phyloP scores from a whole-genome alignment of 1,140 invertebrate species.

The Stegodyphus dumicola region DNA sequence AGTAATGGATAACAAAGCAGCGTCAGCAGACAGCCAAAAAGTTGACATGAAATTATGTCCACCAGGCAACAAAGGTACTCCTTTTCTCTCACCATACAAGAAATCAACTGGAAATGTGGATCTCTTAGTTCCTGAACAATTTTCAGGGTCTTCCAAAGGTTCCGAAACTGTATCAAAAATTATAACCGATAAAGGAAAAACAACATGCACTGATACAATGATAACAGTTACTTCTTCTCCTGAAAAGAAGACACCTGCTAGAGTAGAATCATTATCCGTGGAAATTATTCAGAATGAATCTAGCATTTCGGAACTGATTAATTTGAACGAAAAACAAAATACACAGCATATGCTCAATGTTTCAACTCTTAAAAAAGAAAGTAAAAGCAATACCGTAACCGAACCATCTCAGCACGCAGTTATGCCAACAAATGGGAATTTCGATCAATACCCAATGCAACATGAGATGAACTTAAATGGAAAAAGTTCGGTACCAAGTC shows the following conservation, averaged over 20 bases:
- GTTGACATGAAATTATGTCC: background rate
- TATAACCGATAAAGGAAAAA: background rate
- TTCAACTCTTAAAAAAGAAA: background rate
- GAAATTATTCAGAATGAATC: background rate
- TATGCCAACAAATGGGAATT: background rate
- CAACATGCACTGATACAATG: slow-evolving; percentile 1
- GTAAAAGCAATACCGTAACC: background rate
- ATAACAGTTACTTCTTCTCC: slow-evolving; percentile 39
- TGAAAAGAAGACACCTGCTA: background rate
- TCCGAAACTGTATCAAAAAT: background rate
- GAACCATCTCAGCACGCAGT: background rate
- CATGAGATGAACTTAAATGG: background rate
- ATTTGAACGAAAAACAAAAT: slow-evolving; percentile 2
- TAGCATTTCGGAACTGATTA: slow-evolving; percentile 1
- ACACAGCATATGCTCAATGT: background rate
- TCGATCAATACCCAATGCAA: background rate
- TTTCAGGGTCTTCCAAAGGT: background rate
- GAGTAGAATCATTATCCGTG: background rate
- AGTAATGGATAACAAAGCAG: background rate
- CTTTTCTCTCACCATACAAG: background rate
- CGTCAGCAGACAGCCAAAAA: background rate
- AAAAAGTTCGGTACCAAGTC: background rate
- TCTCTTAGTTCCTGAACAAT: background rate
- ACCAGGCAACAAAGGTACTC: background rate
- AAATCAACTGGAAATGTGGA: background rate